Percentiles rank a stretch among this genome's conserved stretches.
These are phyloP conservation scores for Corythucha ciliata DNA, from an alignment of 2,888 invertebrate genomes.

Conservation along the genomic window DNA sequence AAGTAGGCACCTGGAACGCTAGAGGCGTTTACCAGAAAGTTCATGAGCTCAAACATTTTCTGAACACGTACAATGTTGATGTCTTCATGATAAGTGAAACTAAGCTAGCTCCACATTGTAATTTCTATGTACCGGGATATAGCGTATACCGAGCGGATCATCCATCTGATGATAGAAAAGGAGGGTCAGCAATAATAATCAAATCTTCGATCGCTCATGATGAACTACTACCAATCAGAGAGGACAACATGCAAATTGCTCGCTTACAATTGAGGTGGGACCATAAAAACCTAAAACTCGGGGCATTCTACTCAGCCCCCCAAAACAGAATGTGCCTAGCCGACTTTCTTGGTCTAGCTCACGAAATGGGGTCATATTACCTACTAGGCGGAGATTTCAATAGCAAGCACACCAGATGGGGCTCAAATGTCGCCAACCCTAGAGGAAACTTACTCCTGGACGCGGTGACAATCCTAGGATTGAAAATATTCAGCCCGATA, in stretches of 20 bases:
- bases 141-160: background rate
- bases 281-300: background rate
- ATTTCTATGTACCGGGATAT: background rate
- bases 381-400: conserved; percentile 10
- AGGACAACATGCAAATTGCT: background rate
- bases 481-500: no score
- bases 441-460: conserved; percentile 3
- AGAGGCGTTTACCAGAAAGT: background rate
- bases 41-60: background rate
- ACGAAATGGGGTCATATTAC: background rate
- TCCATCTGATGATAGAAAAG: no score
- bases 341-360: background rate
- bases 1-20: conserved; percentile 8
- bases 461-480: no score
- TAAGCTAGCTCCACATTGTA: background rate
- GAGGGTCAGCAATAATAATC: conserved; percentile 4
- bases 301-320: conserved; percentile 8
- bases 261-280: background rate
- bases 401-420: background rate
- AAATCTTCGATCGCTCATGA: background rate
- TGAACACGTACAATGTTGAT: background rate
- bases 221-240: conserved; percentile 5
- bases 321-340: background rate
- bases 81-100: conserved; percentile 4
- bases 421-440: background rate